phyloP scores from a whole-genome alignment of 2,113 vertebrate species.

The Tricholaema leucomelas region DNA sequence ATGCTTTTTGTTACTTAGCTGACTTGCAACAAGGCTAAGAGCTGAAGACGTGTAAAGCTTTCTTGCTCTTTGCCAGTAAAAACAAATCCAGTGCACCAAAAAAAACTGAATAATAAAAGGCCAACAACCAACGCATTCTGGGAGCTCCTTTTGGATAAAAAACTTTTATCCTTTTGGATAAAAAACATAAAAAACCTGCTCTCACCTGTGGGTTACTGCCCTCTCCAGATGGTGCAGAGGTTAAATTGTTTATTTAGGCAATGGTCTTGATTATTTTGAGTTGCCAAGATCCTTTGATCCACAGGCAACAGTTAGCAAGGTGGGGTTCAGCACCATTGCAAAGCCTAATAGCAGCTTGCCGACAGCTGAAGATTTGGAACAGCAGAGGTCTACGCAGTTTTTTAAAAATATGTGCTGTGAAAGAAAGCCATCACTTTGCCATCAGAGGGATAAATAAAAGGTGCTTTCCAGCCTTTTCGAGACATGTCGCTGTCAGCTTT shows the following conservation, averaged over 20 bases:
- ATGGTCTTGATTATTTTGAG: slow-evolving; percentile 42
- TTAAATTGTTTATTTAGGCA: slow-evolving; percentile 20
- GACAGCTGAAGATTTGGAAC: not conserved
- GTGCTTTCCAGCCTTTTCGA: not conserved
- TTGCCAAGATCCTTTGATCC: not conserved
- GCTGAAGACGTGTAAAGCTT: not conserved
- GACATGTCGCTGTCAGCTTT: not conserved
- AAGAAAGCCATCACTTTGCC: not conserved
- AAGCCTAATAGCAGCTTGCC: slow-evolving; percentile 51
- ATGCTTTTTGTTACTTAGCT: slow-evolving; percentile 40
- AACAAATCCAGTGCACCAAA: not conserved
- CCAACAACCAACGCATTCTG: not conserved
- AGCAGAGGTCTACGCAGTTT: not conserved
- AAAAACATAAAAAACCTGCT: not conserved
- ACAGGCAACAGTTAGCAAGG: slow-evolving; percentile 18
- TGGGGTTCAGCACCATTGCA: not conserved
- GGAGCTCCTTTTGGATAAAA: not conserved
- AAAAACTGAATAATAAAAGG: not conserved
- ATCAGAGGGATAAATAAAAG: not conserved
- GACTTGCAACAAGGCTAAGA: not conserved
- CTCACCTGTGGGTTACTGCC: not conserved
- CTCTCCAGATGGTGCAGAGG: not conserved
- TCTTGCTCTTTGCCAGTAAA: not conserved
- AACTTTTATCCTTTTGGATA: no score
- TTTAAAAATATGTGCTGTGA: not conserved